Conservation (phyloP, 2,113 vertebrate species). For the Neopipo cinnamomea region DNA sequence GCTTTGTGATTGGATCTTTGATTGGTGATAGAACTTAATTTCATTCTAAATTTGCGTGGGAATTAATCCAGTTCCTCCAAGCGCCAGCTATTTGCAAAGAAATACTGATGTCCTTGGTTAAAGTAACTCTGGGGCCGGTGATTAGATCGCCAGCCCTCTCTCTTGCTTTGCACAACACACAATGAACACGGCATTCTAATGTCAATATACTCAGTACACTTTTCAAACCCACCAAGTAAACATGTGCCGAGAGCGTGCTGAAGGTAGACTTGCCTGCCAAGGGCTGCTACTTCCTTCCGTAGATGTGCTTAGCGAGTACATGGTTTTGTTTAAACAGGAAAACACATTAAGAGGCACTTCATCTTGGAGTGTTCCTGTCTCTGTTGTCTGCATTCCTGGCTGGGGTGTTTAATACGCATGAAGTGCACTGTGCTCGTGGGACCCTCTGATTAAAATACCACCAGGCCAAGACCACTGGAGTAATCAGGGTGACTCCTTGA, state of each 20-base stretch:
- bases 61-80: background rate
- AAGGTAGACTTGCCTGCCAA: background rate
- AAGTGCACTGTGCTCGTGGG: background rate
- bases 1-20: background rate
- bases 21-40: background rate
- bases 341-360: slow-evolving; percentile 46
- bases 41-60: background rate
- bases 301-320: background rate
- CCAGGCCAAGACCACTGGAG: background rate
- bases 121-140: background rate
- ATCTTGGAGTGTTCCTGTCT: slow-evolving; percentile 25
- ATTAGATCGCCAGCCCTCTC: background rate
- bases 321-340: slow-evolving; percentile 51
- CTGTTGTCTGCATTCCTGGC: background rate
- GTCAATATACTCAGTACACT: background rate
- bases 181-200: background rate
- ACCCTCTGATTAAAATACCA: background rate
- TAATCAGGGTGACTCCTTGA: background rate
- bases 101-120: fast-evolving
- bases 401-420: background rate
- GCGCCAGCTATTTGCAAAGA: background rate
- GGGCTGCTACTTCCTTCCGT: background rate
- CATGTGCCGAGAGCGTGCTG: fast-evolving
- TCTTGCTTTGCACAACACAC: background rate
- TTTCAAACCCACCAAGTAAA: background rate